Conservation (phyloP, 2,797 vertebrate species). For the Typhlichthys eigenmanni region DNA sequence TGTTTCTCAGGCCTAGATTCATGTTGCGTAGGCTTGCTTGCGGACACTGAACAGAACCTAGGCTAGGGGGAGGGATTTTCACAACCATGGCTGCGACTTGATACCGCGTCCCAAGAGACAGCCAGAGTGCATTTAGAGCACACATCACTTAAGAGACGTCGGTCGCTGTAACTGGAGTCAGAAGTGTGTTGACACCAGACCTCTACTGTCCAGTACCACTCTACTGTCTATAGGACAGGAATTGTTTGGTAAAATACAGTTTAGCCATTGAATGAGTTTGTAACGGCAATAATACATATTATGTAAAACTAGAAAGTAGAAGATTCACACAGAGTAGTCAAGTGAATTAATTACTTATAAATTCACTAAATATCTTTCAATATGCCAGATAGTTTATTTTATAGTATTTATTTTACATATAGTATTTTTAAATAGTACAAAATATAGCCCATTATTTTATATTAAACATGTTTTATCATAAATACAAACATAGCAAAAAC, state of each 20-base stretch:
- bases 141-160: slow-evolving; percentile 4
- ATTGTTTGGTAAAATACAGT: not conserved
- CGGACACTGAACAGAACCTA: slow-evolving; percentile 10
- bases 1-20: not conserved
- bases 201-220: not conserved
- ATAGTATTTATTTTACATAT: too few relatives aligned
- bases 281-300: too few relatives aligned
- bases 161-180: slow-evolving; percentile 3
- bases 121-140: not conserved
- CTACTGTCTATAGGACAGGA: not conserved
- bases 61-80: slow-evolving; percentile 3
- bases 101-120: not conserved
- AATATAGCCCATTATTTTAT: too few relatives aligned
- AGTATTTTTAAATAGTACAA: too few relatives aligned
- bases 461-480: too few relatives aligned
- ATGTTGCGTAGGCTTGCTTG: not conserved
- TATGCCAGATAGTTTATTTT: too few relatives aligned
- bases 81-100: not conserved
- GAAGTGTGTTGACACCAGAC: not conserved
- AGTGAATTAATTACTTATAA: too few relatives aligned
- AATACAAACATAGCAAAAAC: too few relatives aligned
- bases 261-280: not conserved
- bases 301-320: too few relatives aligned
- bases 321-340: too few relatives aligned
- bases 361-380: too few relatives aligned